Evolutionary conservation across 2,888 invertebrate species (phyloP), one percentile per base, ranked within the genome.

Genomic region (Callimorpha dominula): DNA sequence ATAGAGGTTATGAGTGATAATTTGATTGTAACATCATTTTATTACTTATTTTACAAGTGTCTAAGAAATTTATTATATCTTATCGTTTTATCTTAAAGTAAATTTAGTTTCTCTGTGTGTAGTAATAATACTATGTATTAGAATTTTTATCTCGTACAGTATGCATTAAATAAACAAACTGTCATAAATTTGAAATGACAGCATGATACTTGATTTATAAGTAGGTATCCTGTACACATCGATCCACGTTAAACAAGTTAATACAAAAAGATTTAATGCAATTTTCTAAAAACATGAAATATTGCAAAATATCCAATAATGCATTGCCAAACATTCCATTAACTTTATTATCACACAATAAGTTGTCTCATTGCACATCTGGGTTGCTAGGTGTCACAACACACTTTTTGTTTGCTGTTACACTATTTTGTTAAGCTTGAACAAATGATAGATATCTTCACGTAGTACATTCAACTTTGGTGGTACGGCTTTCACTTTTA

Each of bases 401-500:
- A 81, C 76, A 81, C 78, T 87, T 87, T 83, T 84, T 81, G 84
- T 85, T 78, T 78, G 81, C 76, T 81, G 80, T 87, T 87, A 83
- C 86, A 85, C 79, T 79, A 78, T 70, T 72, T 67, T 79, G 81
- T 77, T 84, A 82, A 82, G 87, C 79, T 81, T 84, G 85, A 85
- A 84, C 82, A 84, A 83, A 78, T 80, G 84, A 87, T 86, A 78
- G 78, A 84, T 84, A 82, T 76, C 83, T 82, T 82, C 79, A 81
- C 83, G 84, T 82, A 80, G 88, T 82, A 83, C 92, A 82, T 91
- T 93, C 89, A 91, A 91, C 90, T 90, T 84, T 79, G 78, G 76
- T 84, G 76, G 80, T 75, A 78, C 76, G 66, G 87, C 94, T 94
- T 94, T 94, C 94, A 92, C 94, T 94, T 94, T 91, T 86, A 80